A percentile compares a stretch with the other conserved stretches of the same genome.
phyloP scores from a whole-genome alignment of 2,888 invertebrate genomes.

The Caenorhabditis doughertyi region DNA sequence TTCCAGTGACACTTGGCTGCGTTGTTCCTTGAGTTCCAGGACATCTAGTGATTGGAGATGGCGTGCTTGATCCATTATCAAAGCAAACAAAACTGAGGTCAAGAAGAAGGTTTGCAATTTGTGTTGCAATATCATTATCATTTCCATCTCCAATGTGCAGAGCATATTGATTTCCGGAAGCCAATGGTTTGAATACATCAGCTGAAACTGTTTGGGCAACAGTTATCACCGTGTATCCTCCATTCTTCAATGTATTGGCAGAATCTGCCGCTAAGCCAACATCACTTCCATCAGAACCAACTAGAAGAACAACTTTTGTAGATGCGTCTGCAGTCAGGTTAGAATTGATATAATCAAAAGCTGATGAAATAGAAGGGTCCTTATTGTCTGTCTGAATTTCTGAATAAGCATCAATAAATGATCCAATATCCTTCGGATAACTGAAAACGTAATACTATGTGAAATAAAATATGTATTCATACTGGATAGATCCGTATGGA shows the following conservation, averaged over 20 bases:
- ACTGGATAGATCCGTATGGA: conserved; percentile 42
- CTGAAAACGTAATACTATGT: no score
- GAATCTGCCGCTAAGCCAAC: neutral
- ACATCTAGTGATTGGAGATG: conserved; percentile 44
- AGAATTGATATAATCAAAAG: conserved; percentile 8
- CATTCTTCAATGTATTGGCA: conserved; percentile 15
- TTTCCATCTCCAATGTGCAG: conserved; percentile 31
- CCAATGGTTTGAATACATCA: conserved; percentile 33
- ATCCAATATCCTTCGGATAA: neutral
- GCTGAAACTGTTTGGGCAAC: conserved; percentile 38
- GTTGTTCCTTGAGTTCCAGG: conserved; percentile 38
- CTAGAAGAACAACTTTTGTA: conserved; percentile 36
- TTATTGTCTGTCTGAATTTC: neutral
- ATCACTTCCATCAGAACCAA: conserved; percentile 30
- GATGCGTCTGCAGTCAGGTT: neutral
- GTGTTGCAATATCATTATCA: conserved; percentile 21
- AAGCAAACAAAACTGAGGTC: conserved; percentile 39
- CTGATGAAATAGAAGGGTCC: conserved; percentile 26
- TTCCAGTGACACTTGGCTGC: conserved; percentile 11
- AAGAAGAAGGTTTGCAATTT: conserved; percentile 38
- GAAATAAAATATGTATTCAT: no score
- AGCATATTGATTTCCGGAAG: conserved; percentile 34
- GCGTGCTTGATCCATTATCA: conserved; percentile 34
- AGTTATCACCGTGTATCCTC: conserved; percentile 44
- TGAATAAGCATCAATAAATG: neutral